phyloP scores from a whole-genome alignment of 2,113 vertebrate species.

The rat (Rattus norvegicus) region DNA sequence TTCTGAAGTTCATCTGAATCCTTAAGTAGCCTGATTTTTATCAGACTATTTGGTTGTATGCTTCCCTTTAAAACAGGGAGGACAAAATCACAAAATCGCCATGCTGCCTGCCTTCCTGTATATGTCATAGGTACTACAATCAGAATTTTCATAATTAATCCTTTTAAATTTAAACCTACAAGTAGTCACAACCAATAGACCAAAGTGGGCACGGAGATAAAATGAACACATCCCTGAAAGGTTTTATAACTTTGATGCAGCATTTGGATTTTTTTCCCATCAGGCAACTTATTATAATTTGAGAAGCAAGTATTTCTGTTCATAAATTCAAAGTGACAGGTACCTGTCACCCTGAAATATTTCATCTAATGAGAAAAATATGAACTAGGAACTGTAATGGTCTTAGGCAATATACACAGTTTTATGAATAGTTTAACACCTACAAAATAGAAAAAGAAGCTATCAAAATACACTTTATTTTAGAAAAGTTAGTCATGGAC shows the following conservation, averaged over 20 bases:
- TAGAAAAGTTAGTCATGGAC: not conserved
- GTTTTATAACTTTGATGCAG: not conserved
- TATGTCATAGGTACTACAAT: not conserved
- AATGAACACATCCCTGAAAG: not conserved
- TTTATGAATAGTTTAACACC: not conserved
- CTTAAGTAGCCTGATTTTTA: not conserved
- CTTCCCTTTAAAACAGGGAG: not conserved
- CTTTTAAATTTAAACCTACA: not conserved
- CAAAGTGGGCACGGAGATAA: not conserved
- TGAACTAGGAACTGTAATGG: conserved; percentile 11
- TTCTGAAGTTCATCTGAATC: not conserved
- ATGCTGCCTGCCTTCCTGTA: not conserved
- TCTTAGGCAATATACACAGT: not conserved
- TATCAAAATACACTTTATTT: not conserved
- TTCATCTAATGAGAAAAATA: conserved; percentile 34
- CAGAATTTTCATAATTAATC: not conserved
- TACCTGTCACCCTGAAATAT: not conserved
- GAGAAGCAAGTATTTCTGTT: not conserved
- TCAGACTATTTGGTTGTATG: conserved; percentile 12
- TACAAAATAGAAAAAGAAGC: conserved; percentile 4
- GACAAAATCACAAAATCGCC: not conserved
- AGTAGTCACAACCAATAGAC: not conserved
- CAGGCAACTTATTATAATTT: not conserved
- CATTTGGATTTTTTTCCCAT: not conserved
- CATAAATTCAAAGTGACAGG: not conserved